Percentiles rank a stretch among this genome's conserved stretches.
phyloP scores from a whole-genome alignment of 92 coral and sea anemone species.

The Hydrozoanthus gracilis region DNA sequence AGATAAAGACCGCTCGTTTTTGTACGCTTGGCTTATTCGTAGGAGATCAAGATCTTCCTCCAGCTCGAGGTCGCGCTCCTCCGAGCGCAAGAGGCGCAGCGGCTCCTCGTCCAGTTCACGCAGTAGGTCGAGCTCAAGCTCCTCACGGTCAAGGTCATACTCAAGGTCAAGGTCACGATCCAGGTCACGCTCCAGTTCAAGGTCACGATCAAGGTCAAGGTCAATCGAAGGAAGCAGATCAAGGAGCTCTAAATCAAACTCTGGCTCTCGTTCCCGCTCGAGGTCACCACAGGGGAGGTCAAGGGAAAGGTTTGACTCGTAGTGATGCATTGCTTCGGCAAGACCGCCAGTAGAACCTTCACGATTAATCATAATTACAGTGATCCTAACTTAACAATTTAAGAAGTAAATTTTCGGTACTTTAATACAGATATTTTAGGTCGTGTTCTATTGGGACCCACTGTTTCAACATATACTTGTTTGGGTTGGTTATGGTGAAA shows the following conservation, averaged over 20 bases:
- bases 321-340: not conserved
- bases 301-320: conserved; percentile 46
- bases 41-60: conserved; percentile 52
- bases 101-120: conserved; percentile 46
- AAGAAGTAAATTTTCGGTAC: not conserved
- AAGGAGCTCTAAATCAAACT: conserved; percentile 56
- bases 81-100: conserved; percentile 50
- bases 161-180: conserved; percentile 76
- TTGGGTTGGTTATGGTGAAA: no score
- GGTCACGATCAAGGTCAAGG: conserved; percentile 67
- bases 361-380: not conserved
- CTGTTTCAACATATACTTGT: no score
- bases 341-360: not conserved
- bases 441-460: no score
- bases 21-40: conserved; percentile 3
- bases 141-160: conserved; percentile 57
- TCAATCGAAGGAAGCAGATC: conserved; percentile 50
- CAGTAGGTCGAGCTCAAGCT: conserved; percentile 54
- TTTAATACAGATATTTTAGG: no score
- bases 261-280: conserved; percentile 67
- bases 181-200: conserved; percentile 64
- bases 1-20: conserved; percentile 4
- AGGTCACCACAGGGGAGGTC: conserved; percentile 59
- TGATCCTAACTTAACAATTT: not conserved
- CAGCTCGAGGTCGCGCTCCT: conserved; percentile 79